phyloP scores from a whole-genome alignment of 2,113 vertebrate species.

The Ammodytes dubius region DNA sequence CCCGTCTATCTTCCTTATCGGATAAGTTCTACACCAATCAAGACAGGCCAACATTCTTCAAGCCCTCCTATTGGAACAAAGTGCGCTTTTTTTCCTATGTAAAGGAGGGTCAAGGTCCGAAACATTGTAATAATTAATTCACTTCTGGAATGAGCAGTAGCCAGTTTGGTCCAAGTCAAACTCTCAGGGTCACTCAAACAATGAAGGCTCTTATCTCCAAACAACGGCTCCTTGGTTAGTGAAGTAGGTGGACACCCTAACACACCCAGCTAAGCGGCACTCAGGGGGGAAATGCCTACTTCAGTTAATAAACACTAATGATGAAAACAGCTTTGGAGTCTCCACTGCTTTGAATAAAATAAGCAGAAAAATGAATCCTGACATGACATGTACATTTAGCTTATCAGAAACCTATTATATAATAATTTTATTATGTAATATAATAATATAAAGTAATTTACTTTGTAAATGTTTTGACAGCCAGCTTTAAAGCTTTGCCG shows the following conservation, averaged over 20 bases:
- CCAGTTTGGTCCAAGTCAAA: slow-evolving; percentile 9
- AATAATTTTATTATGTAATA: no score
- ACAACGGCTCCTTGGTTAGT: slow-evolving; percentile 37
- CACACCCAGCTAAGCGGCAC: slow-evolving; percentile 8
- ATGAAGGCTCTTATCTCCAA: slow-evolving; percentile 63
- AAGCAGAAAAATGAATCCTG: not conserved
- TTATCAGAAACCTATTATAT: not conserved
- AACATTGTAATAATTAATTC: slow-evolving; percentile 35
- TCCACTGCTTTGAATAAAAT: not conserved
- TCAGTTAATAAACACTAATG: not conserved
- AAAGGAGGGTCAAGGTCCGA: slow-evolving; percentile 50
- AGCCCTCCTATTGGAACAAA: slow-evolving; percentile 20
- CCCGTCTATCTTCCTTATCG: slow-evolving; percentile 53
- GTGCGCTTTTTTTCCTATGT: slow-evolving; percentile 40
- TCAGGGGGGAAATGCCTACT: slow-evolving; percentile 23
- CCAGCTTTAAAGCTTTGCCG: slow-evolving; percentile 19
- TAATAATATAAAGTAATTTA: not conserved
- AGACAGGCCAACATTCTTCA: slow-evolving; percentile 14
- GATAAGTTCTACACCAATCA: slow-evolving; percentile 47
- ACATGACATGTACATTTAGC: not conserved
- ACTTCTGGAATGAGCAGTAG: slow-evolving; percentile 23
- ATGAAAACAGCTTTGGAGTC: not conserved
- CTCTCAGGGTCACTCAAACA: slow-evolving; percentile 62
- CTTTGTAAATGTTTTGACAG: slow-evolving; percentile 4
- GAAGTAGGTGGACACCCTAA: slow-evolving; percentile 50